A percentile compares a stretch with the other conserved stretches of the same genome.
Conservation (phyloP, 2,797 vertebrate genomes). For the Halcyon chelicuti region DNA sequence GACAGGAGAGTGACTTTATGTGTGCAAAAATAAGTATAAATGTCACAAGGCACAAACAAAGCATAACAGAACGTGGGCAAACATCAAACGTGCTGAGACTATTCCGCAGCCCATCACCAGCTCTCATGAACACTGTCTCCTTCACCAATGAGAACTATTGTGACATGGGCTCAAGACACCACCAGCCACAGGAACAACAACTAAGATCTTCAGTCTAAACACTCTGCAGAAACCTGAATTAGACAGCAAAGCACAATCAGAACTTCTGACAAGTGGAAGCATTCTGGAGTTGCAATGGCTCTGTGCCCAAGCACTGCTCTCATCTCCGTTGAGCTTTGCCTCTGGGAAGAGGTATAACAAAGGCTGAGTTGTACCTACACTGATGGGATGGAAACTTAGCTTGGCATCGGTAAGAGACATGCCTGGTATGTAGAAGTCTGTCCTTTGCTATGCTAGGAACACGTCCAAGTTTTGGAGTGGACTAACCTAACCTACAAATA, state of each 20-base stretch:
- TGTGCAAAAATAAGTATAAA: not conserved
- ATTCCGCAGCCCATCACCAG: not conserved
- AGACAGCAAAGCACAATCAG: not conserved
- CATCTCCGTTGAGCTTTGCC: not conserved
- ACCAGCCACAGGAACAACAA: not conserved
- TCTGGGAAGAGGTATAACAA: not conserved
- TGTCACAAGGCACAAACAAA: not conserved
- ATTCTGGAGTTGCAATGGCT: constrained; percentile 7
- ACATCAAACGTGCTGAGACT: not conserved
- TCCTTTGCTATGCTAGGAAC: not conserved
- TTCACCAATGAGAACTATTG: not conserved
- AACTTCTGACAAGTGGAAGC: not conserved
- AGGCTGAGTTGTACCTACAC: not conserved
- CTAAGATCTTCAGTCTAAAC: not conserved
- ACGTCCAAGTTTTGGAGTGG: not conserved
- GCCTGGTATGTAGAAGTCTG: not conserved
- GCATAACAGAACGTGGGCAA: not conserved
- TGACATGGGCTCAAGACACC: not conserved
- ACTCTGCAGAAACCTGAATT: not conserved
- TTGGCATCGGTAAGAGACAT: not conserved
- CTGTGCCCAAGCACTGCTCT: not conserved
- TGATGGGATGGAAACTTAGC: not conserved
- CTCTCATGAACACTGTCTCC: not conserved
- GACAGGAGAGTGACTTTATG: not conserved
- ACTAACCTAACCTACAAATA: not conserved